A percentile compares a stretch with the other conserved stretches of the same genome.
Evolutionary conservation across 2,888 invertebrate genomes (phyloP).

Genomic region (Mesochorus sp.): DNA sequence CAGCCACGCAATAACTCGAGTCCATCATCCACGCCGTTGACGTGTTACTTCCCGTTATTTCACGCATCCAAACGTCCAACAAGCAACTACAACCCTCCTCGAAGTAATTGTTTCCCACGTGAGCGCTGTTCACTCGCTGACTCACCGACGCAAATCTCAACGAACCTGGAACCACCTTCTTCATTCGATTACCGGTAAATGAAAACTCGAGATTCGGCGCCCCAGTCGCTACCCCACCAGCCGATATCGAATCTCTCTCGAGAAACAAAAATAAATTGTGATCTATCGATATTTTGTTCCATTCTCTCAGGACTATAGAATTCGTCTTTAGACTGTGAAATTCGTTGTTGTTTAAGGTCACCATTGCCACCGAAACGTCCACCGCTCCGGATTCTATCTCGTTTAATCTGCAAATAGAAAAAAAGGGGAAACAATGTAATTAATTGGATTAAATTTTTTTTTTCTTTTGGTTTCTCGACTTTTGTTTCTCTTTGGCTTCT

Average conservation of each 20-base stretch:
- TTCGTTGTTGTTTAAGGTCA: conserved; percentile 85
- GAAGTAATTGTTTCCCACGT: conserved; percentile 86
- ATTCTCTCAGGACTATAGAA: conserved; percentile 87
- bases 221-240: conserved; percentile 80
- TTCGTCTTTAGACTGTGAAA: conserved; percentile 84
- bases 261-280: conserved; percentile 86
- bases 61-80: conserved; percentile 84
- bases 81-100: conserved; percentile 86
- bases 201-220: conserved; percentile 80
- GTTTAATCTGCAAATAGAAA: conserved; percentile 84
- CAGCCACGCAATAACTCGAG: conserved; percentile 86
- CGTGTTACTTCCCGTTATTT: conserved; percentile 82
- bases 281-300: conserved; percentile 86
- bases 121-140: conserved; percentile 81
- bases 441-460: background rate
- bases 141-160: conserved; percentile 85
- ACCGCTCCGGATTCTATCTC: conserved; percentile 86
- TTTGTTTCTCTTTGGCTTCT: conserved; percentile 61
- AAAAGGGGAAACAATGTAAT: background rate
- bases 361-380: conserved; percentile 85
- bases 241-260: conserved; percentile 84
- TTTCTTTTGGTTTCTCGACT: background rate
- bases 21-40: conserved; percentile 82
- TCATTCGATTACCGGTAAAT: conserved; percentile 85
- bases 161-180: conserved; percentile 83